phyloP scores from a whole-genome alignment of 2,113 vertebrate genomes.

The Paradoxurus hermaphroditus region DNA sequence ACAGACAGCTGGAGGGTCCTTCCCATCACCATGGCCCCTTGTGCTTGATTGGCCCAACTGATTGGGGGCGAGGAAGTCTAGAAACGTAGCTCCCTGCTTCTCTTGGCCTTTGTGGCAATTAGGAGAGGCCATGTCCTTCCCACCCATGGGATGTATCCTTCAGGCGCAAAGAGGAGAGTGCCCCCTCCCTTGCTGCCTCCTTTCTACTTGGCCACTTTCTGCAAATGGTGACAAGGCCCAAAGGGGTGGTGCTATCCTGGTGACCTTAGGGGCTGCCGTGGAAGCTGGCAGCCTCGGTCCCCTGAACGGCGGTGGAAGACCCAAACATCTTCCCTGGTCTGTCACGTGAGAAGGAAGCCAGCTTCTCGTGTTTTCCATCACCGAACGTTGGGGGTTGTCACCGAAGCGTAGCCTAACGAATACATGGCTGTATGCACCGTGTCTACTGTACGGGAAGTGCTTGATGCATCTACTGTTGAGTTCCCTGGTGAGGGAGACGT shows the following conservation, averaged over 20 bases:
- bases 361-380: neutral
- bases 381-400: neutral
- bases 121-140: neutral
- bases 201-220: neutral
- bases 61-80: neutral
- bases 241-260: neutral
- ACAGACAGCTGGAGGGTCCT: neutral
- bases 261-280: neutral
- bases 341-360: neutral
- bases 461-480: neutral
- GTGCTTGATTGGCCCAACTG: neutral
- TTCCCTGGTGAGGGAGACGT: neutral
- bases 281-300: neutral
- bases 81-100: neutral
- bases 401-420: neutral
- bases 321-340: neutral
- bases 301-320: fast-evolving
- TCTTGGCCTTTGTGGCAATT: fast-evolving
- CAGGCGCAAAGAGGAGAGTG: neutral
- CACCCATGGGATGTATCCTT: neutral
- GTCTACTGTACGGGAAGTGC: neutral
- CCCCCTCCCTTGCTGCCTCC: neutral
- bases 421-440: neutral
- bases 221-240: neutral
- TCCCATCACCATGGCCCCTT: fast-evolving